Evolutionary conservation across 2,888 invertebrate species (phyloP), one percentile per base, ranked within the genome.

Genomic region (Acleris cristana): DNA sequence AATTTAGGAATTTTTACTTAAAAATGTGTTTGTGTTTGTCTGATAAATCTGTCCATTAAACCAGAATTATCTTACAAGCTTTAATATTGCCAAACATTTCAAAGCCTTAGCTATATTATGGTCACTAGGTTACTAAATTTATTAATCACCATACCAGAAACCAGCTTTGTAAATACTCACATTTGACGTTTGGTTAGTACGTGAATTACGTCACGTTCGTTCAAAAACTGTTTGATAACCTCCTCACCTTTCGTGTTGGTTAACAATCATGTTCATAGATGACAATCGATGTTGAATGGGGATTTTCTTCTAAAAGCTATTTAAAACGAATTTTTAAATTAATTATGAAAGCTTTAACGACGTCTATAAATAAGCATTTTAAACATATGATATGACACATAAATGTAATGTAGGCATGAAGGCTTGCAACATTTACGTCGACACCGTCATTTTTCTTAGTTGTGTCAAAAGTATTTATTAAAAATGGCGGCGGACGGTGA

Each of bases 401-500:
- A 12, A 10, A 34, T 12, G n/a, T 26, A 18, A n/a, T n/a, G n/a
- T n/a, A n/a, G n/a, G n/a, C n/a, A n/a, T n/a, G n/a, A n/a, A n/a
- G 8, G 60, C 48, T 65, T 58, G 65, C 57, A 69, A 69, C 65
- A 69, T 40, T 60, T 48, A 54, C 49, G 67, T 56, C 65, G 62
- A 66, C 66, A 64, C 78, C 79, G 77, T 80, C 81, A 82, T 69
- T 72, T 73, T 77, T 78, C 83, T 81, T 82, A 82, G 77, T 79
- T 82, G 63, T 70, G 65, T 69, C 70, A 89, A 87, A 85, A 86
- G 84, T 88, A 88, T 83, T 85, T 88, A 88, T 83, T 85, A 90
- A 95, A 97, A 96, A 96, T 98, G 97, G 96, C 96, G 95, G 95
- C 96, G 92, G 96, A 96, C 92, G 95, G 95, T 91, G 96, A 96